Evolutionary conservation across 1,140 invertebrate species (phyloP).

Genomic region (Diorhabda elongata): DNA sequence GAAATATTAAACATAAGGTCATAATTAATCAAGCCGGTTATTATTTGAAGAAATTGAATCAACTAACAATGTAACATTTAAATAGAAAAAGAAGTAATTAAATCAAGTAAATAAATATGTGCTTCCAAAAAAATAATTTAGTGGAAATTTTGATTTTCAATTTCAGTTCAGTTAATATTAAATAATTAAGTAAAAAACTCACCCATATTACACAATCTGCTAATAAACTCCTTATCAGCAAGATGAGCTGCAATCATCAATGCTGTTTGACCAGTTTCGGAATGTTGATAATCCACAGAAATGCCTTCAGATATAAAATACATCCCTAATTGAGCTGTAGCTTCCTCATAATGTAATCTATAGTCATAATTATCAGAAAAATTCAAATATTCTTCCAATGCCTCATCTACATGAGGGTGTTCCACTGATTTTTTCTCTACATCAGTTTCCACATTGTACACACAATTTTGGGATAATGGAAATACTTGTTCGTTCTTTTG

Average conservation of each 20-base stretch:
- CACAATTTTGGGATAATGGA: neutral
- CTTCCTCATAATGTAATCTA: slow-evolving; percentile 48
- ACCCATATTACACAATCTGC: slow-evolving; percentile 61
- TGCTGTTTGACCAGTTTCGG: slow-evolving; percentile 60
- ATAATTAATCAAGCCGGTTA: too few species aligned
- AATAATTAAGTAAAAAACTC: slow-evolving; percentile 7
- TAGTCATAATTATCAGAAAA: slow-evolving; percentile 28
- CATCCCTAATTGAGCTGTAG: slow-evolving; percentile 62
- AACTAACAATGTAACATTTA: too few species aligned
- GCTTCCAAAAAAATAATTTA: too few species aligned
- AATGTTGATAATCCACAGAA: slow-evolving; percentile 63
- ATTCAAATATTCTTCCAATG: slow-evolving; percentile 25
- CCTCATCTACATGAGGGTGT: slow-evolving; percentile 17
- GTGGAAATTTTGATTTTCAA: too few species aligned
- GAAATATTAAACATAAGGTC: too few species aligned
- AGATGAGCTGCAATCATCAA: slow-evolving; percentile 68
- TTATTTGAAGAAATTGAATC: too few species aligned
- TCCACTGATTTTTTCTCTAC: neutral
- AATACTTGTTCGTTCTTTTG: neutral
- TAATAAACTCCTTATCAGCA: slow-evolving; percentile 58
- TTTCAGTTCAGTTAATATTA: too few species aligned
- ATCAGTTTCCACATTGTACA: neutral
- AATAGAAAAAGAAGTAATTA: too few species aligned
- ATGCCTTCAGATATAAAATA: slow-evolving; percentile 65
- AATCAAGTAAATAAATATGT: too few species aligned